Conservation (phyloP, 23 tunicate genomes). For the Aplidium turbinatum region DNA sequence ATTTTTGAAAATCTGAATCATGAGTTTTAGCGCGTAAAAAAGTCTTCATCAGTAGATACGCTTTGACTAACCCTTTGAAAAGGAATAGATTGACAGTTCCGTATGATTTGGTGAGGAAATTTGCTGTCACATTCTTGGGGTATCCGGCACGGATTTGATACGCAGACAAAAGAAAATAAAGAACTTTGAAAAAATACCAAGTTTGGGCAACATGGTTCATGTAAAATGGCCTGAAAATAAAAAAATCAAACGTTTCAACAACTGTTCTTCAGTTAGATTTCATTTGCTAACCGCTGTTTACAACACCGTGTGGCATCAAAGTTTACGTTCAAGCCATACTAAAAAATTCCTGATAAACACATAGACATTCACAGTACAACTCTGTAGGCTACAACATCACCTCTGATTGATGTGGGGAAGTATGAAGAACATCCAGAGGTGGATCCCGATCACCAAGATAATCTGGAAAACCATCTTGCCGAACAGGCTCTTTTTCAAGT, state of each 20-base stretch:
- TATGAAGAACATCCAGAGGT: slow-evolving; percentile 89
- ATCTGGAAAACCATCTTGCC: slow-evolving; percentile 88
- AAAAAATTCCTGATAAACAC: no score
- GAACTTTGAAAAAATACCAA: slow-evolving; percentile 95
- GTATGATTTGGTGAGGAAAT: slow-evolving; percentile 82
- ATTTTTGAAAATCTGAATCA: no score
- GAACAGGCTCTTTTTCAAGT: slow-evolving; percentile 66
- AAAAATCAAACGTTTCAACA: no score
- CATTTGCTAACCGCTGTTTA: no score
- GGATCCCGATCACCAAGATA: slow-evolving; percentile 71
- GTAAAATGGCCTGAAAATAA: slow-evolving; percentile 80
- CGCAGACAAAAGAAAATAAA: slow-evolving; percentile 84
- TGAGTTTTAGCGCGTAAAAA: no score
- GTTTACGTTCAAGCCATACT: no score
- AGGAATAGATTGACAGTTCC: slow-evolving; percentile 76
- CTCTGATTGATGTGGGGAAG: slow-evolving; percentile 80
- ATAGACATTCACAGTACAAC: no score
- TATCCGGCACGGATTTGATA: slow-evolving; percentile 91
- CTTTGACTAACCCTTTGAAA: slow-evolving; percentile 91
- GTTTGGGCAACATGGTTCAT: slow-evolving; percentile 84
- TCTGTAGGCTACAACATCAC: no score
- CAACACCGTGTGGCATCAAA: no score
- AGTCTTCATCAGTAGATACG: no score
- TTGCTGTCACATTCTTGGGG: slow-evolving; percentile 73
- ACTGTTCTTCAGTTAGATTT: no score